Conservation (phyloP, 2,888 invertebrate species). For the Cynaeus angustus region DNA sequence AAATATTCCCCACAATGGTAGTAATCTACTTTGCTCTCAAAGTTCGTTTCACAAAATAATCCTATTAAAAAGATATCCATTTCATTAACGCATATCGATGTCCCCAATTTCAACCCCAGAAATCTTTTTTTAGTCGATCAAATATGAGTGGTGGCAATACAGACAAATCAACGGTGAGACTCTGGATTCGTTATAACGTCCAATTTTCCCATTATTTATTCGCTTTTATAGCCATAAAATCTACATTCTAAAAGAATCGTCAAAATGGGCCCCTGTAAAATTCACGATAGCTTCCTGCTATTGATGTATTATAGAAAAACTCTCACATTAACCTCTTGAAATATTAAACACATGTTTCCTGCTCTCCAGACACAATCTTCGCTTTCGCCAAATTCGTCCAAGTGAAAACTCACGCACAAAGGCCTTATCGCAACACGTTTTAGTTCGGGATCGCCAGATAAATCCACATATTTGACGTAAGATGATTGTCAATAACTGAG, state of each 20-base stretch:
- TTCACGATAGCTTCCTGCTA: background rate
- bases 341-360: conserved; percentile 13
- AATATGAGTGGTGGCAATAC: too few relatives aligned
- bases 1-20: too few relatives aligned
- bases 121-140: too few relatives aligned
- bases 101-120: too few relatives aligned
- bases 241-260: background rate
- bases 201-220: too few relatives aligned
- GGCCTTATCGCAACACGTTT: conserved; percentile 28
- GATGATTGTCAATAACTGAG: conserved; percentile 39
- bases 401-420: conserved; percentile 33
- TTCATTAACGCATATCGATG: too few relatives aligned
- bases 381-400: conserved; percentile 10
- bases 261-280: background rate
- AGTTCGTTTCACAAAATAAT: too few relatives aligned
- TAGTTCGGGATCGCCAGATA: conserved; percentile 25
- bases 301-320: conserved; percentile 16
- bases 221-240: background rate
- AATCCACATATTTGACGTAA: conserved; percentile 32
- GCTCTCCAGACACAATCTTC: conserved; percentile 9
- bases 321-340: conserved; percentile 12
- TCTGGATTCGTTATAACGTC: too few relatives aligned
- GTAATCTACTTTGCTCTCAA: too few relatives aligned
- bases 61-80: too few relatives aligned
- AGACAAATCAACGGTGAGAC: too few relatives aligned